Evolutionary conservation across 2,113 vertebrate species (phyloP).

Genomic region (Tringa solitaria): DNA sequence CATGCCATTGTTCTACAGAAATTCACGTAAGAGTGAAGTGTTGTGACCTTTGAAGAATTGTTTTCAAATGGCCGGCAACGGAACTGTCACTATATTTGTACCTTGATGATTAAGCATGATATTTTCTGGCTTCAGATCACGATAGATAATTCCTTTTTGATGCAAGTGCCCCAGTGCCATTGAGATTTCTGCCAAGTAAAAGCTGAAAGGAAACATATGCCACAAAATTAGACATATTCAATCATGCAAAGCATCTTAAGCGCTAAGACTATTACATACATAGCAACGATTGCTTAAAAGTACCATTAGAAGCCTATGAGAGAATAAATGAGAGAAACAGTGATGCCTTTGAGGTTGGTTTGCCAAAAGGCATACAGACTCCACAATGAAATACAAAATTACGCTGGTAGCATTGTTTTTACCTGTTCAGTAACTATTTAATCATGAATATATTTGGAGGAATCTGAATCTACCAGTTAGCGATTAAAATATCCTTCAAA

Average conservation of each 20-base stretch:
- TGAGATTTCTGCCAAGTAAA: slow-evolving; percentile 99
- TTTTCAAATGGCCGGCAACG: slow-evolving; percentile 38
- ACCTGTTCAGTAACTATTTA: not conserved
- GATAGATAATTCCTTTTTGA: slow-evolving; percentile 99
- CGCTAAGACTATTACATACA: not conserved
- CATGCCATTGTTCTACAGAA: not conserved
- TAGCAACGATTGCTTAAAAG: slow-evolving; percentile 59
- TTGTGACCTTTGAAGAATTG: slow-evolving; percentile 16
- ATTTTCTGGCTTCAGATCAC: slow-evolving; percentile 98
- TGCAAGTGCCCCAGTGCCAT: slow-evolving; percentile 99
- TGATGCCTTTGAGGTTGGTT: not conserved
- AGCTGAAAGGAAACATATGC: slow-evolving; percentile 80
- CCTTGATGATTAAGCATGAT: slow-evolving; percentile 99
- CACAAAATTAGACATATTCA: slow-evolving; percentile 58
- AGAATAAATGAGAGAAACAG: slow-evolving; percentile 39
- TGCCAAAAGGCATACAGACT: not conserved
- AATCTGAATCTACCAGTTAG: not conserved
- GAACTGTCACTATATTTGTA: slow-evolving; percentile 49
- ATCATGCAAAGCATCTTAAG: slow-evolving; percentile 34
- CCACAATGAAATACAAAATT: not conserved
- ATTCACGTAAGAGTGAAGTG: not conserved
- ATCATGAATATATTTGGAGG: not conserved
- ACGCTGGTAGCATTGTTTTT: not conserved
- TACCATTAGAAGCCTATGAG: slow-evolving; percentile 19
- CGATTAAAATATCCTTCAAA: not conserved